Conservation (phyloP, 2,888 invertebrate genomes). For the Pandemis heparana region DNA sequence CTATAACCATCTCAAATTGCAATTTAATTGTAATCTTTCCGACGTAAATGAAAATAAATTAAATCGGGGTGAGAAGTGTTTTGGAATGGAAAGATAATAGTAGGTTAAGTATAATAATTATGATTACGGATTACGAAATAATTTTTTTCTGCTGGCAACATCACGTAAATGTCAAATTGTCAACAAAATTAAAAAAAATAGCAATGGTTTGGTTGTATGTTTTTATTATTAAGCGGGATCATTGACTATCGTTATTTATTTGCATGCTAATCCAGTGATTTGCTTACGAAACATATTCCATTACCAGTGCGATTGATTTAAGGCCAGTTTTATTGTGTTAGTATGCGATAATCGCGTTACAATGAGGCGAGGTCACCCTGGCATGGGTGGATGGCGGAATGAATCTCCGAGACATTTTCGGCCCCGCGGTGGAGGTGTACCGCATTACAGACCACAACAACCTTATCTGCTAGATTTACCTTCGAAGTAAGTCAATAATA, state of each 20-base stretch:
- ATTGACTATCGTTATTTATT: slow-evolving; percentile 62
- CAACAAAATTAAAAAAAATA: slow-evolving; percentile 36
- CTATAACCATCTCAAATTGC: no score
- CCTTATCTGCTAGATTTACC: slow-evolving; percentile 56
- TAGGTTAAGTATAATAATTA: no score
- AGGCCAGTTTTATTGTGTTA: slow-evolving; percentile 48
- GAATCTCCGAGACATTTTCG: slow-evolving; percentile 76
- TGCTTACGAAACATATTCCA: slow-evolving; percentile 24
- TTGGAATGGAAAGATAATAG: not conserved
- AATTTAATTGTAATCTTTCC: no score
- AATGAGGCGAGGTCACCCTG: slow-evolving; percentile 82
- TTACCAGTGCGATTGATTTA: slow-evolving; percentile 41
- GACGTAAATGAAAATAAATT: not conserved
- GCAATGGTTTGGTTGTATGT: slow-evolving; percentile 29
- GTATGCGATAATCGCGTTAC: slow-evolving; percentile 66
- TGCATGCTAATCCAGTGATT: slow-evolving; percentile 34
- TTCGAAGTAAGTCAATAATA: slow-evolving; percentile 59
- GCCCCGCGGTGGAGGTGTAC: slow-evolving; percentile 67
- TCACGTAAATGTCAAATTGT: slow-evolving; percentile 53
- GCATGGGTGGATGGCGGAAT: slow-evolving; percentile 76
- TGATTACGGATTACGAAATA: not conserved
- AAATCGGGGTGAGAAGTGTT: no score
- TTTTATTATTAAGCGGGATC: slow-evolving; percentile 63
- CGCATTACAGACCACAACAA: slow-evolving; percentile 67
- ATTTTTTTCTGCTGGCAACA: slow-evolving; percentile 27